phyloP scores from a whole-genome alignment of 1,140 invertebrate species.

The Paralvinella palmiformis region DNA sequence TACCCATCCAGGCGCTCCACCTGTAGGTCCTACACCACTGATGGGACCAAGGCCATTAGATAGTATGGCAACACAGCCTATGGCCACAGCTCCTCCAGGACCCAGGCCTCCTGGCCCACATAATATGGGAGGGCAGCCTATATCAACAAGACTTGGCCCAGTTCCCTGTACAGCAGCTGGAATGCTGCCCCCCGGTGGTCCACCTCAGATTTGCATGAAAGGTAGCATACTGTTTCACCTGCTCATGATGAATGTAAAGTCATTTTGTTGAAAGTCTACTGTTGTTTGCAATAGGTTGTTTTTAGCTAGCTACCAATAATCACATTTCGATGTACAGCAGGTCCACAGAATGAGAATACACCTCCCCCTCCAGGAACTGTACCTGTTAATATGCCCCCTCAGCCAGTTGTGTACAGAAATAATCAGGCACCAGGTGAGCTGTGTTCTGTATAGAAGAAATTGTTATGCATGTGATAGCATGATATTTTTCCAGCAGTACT shows the following conservation, averaged over 20 bases:
- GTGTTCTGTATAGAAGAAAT: no score
- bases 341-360: background rate
- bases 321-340: no score
- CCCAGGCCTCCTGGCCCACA: background rate
- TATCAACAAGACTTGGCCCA: background rate
- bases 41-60: conserved; percentile 31
- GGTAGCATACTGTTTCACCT: background rate
- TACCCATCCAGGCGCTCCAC: conserved; percentile 50
- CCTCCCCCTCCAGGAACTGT: background rate
- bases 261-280: background rate
- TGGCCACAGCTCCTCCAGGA: background rate
- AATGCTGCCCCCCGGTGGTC: no score
- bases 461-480: no score
- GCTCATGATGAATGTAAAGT: no score
- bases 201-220: background rate
- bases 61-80: conserved; percentile 15
- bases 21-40: conserved; percentile 16
- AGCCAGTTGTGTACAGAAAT: no score
- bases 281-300: background rate
- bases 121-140: background rate
- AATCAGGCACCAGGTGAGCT: no score
- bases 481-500: no score
- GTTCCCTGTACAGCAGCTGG: no score
- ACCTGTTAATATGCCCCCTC: background rate
- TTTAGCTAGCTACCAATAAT: background rate